Evolutionary conservation across 2,113 vertebrate species (phyloP).

Genomic region (Carettochelys insculpta): DNA sequence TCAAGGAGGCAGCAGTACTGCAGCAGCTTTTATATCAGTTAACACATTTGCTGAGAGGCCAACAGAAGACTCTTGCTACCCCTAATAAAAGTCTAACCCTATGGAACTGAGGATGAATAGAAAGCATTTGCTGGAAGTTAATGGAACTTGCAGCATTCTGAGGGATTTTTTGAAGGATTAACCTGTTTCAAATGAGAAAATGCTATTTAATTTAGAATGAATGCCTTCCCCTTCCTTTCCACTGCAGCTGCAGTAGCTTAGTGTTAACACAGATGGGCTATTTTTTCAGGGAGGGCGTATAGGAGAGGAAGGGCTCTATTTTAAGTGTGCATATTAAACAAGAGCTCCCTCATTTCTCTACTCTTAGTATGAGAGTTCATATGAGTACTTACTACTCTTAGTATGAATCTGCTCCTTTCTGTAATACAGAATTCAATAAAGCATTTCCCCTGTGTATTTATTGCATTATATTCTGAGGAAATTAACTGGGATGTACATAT

Average conservation of each 20-base stretch:
- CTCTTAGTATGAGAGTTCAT: no score
- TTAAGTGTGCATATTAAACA: no score
- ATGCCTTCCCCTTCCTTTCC: background rate
- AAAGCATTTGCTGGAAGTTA: no score
- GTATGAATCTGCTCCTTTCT: background rate
- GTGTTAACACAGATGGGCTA: background rate
- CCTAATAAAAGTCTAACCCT: background rate
- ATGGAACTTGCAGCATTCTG: no score
- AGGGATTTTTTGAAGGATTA: background rate
- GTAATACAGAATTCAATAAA: background rate
- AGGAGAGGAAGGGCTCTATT: background rate
- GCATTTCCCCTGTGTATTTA: background rate
- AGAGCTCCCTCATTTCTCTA: background rate
- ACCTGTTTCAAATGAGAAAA: background rate
- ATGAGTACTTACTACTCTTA: no score
- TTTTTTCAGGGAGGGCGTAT: no score
- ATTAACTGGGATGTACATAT: background rate
- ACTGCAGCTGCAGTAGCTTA: background rate
- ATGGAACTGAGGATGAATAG: background rate
- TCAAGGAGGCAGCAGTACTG: background rate
- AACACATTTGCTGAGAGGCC: background rate
- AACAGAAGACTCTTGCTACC: background rate
- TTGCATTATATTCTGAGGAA: background rate
- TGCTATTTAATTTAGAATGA: background rate
- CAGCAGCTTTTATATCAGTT: background rate